Evolutionary conservation across 2,113 vertebrate genomes (phyloP).

Genomic region (Hyperoodon ampullatus): DNA sequence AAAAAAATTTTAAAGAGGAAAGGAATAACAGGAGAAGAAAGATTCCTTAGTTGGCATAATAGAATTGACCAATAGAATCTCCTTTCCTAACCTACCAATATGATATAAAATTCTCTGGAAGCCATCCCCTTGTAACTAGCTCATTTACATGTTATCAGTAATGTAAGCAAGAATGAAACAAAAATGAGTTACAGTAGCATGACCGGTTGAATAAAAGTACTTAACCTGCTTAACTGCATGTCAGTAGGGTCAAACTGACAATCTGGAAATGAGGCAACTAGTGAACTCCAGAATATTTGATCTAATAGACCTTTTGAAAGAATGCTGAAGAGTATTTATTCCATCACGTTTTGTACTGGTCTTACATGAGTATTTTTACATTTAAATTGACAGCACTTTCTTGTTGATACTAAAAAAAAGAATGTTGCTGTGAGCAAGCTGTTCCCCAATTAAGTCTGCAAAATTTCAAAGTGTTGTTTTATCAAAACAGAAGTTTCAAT

Average conservation of each 20-base stretch:
- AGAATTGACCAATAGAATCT: background rate
- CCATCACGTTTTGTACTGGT: background rate
- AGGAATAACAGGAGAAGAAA: background rate
- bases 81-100: background rate
- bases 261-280: background rate
- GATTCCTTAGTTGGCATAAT: background rate
- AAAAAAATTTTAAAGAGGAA: background rate
- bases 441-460: background rate
- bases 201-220: background rate
- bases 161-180: background rate
- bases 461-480: background rate
- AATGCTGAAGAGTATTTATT: background rate
- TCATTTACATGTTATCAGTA: background rate
- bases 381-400: background rate
- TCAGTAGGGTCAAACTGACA: background rate
- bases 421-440: background rate
- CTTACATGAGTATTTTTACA: background rate
- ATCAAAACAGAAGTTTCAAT: background rate
- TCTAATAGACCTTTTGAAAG: background rate
- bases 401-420: background rate
- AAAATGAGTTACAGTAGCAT: background rate
- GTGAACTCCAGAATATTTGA: background rate
- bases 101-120: background rate
- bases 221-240: background rate
- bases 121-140: background rate